phyloP scores from a whole-genome alignment of 2,113 vertebrate genomes.

The Oplegnathus fasciatus region DNA sequence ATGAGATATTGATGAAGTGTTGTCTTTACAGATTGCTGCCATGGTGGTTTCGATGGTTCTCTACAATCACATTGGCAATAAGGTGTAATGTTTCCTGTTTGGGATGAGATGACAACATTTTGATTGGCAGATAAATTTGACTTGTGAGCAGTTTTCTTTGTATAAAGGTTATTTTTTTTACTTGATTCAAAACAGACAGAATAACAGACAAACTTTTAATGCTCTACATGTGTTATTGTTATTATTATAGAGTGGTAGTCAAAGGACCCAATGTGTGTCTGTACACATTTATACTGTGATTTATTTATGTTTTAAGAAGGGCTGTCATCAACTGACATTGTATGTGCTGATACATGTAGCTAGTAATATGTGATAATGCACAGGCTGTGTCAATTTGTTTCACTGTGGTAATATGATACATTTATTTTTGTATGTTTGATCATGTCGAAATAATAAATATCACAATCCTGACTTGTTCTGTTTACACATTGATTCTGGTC shows the following conservation, averaged over 20 bases:
- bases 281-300: constrained; percentile 36
- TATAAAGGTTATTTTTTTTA: not conserved
- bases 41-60: constrained; percentile 82
- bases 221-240: not conserved
- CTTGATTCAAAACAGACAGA: constrained; percentile 27
- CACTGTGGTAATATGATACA: not conserved
- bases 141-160: not conserved
- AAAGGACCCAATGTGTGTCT: not conserved
- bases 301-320: constrained; percentile 60
- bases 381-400: constrained; percentile 16
- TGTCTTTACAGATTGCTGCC: constrained; percentile 76
- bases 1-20: not conserved
- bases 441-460: constrained; percentile 41
- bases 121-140: not conserved
- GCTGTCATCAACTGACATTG: not conserved
- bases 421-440: constrained; percentile 67
- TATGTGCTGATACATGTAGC: constrained; percentile 32
- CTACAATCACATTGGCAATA: constrained; percentile 64
- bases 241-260: not conserved
- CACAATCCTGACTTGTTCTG: not conserved
- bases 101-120: not conserved
- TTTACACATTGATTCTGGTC: not conserved
- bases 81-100: constrained; percentile 13
- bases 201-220: not conserved
- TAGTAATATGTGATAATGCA: constrained; percentile 42